Conservation (phyloP, 2,113 vertebrate genomes). For the Ornithorhynchus anatinus region DNA sequence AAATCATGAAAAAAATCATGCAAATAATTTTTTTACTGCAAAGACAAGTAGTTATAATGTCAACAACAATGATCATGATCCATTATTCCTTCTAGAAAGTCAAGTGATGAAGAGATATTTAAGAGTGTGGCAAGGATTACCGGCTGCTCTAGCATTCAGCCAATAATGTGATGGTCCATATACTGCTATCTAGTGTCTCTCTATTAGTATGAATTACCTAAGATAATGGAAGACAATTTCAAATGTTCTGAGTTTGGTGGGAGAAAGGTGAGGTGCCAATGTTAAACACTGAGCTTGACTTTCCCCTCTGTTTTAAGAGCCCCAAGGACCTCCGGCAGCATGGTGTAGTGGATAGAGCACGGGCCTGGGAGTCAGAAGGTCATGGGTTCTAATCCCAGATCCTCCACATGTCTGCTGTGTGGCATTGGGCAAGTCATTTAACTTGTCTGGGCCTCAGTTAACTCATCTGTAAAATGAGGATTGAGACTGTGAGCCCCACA, state of each 20-base stretch:
- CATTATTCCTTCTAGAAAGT: background rate
- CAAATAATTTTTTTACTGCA: background rate
- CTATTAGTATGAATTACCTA: background rate
- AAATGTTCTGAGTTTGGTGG: background rate
- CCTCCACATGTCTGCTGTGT: too few species aligned
- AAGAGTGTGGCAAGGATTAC: background rate
- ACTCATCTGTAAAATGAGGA: too few species aligned
- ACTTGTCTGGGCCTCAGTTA: too few species aligned
- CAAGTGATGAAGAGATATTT: background rate
- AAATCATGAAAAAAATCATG: conserved; percentile 3
- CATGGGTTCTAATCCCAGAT: too few species aligned
- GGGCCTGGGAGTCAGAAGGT: too few species aligned
- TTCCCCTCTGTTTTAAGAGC: too few species aligned
- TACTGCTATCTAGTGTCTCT: too few species aligned
- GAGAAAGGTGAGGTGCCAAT: background rate
- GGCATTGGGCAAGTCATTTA: too few species aligned
- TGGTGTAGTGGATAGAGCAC: conserved; percentile 44
- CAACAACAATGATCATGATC: background rate
- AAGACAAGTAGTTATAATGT: background rate
- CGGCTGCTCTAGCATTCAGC: background rate
- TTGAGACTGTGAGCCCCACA: too few species aligned
- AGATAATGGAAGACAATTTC: background rate
- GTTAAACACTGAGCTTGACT: too few species aligned
- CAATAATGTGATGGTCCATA: background rate
- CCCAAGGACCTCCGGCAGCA: conserved; percentile 48